Evolutionary conservation across 35 echinoderm and acorn worm genomes (phyloP), one percentile per base, ranked within the genome.

Genomic region (Lytechinus variegatus): DNA sequence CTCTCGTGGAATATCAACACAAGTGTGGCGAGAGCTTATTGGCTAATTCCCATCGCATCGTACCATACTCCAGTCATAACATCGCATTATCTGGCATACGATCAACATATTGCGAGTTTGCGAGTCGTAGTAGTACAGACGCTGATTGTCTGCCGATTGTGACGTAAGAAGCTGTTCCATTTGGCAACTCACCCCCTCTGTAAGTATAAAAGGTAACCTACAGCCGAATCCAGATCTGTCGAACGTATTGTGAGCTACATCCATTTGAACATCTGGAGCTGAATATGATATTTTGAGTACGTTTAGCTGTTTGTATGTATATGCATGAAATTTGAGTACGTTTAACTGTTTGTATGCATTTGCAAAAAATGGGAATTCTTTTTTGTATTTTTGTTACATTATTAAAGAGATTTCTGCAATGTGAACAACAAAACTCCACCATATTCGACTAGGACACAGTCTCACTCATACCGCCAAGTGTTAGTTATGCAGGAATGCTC

Each of bases 11-110:
- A 79, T 79, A 79, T 79, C 19, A 79, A 7, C 19, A 19, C 33
- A n/a, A 79, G 19, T 24, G n/a, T 71, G 61, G 19, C 61, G 14
- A 71, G 11, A 71, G 9, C 61, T 24, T 13, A 71, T 71, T 71
- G 61, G 61, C 14, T 71, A 21, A 6, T 71, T 71, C 61, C 6
- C 61, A n/a, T 79, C 16, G 66, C 66, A 79, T 79, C 66, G 21
- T 79, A 79, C 66, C 66, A 79, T 79, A 19, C 66, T 79, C 66
- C 66, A 79, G 66, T 79, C 66, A 79, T 27, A 79, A 79, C 66
- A 79, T 7, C 21, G 66, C 2, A 44, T 44, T 79, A 79, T 79
- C 66, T 79, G 19, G 66, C 66, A 24, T 7, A 79, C 3, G 66
- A 79, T 79, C 66, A 79, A 79, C 16, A 24, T 60, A 60, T 79